Conservation (phyloP, 2,888 invertebrate species). For the Hemithea aestivaria region DNA sequence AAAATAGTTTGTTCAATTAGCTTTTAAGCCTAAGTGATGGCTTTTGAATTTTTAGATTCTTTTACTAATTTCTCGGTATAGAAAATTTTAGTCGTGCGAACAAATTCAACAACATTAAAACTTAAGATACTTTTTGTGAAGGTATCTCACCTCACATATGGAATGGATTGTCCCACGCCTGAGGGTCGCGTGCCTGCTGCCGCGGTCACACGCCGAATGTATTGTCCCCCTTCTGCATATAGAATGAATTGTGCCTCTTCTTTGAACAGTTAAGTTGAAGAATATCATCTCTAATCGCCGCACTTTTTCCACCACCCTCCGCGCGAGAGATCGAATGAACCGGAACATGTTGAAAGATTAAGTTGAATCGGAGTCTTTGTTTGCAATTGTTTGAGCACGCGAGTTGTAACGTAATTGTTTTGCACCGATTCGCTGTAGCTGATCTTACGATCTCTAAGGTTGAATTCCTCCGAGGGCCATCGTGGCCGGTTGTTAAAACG, state of each 20-base stretch:
- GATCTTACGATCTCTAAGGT: conserved; percentile 30
- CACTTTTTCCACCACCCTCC: conserved; percentile 48
- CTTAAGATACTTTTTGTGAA: conserved; percentile 3
- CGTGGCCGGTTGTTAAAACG: conserved; percentile 15
- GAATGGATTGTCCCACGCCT: conserved; percentile 61
- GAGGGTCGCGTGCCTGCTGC: conserved; percentile 27
- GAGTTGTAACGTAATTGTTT: conserved; percentile 2
- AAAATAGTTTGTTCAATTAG: too few species aligned
- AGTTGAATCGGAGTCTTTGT: not conserved
- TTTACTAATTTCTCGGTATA: too few species aligned
- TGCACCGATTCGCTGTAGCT: conserved; percentile 8
- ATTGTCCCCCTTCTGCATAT: conserved; percentile 39
- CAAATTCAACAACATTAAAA: too few species aligned
- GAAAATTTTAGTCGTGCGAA: too few species aligned
- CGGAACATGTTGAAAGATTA: conserved; percentile 45
- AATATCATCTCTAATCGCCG: conserved; percentile 51
- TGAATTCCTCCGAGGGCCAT: conserved; percentile 50
- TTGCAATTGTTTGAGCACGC: not conserved
- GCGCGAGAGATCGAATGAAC: conserved; percentile 45
- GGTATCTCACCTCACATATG: conserved; percentile 57
- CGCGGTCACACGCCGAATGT: conserved; percentile 50
- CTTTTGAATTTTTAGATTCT: too few species aligned
- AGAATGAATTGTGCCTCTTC: conserved; percentile 36
- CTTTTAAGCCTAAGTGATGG: too few species aligned
- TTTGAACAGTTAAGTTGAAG: conserved; percentile 48